Conservation (phyloP, 2,113 vertebrate species). For the Ctenodactylus gundi region DNA sequence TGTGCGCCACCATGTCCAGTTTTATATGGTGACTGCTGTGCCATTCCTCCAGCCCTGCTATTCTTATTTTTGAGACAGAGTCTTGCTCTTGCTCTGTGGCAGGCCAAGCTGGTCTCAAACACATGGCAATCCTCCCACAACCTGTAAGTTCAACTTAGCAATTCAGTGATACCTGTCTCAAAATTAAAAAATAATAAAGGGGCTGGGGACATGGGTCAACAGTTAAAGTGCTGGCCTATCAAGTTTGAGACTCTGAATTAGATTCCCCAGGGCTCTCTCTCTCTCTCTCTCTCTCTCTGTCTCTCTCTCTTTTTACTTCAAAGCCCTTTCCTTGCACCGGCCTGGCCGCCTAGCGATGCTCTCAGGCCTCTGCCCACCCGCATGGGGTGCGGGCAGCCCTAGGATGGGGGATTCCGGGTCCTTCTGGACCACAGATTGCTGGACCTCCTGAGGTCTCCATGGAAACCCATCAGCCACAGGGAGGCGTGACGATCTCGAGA, state of each 20-base stretch:
- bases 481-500: constrained; percentile 41
- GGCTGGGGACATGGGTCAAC: too few species aligned
- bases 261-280: too few species aligned
- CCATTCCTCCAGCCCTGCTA: background rate
- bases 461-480: constrained; percentile 63
- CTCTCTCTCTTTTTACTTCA: background rate
- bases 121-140: background rate
- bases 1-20: background rate
- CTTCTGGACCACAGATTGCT: constrained; percentile 42
- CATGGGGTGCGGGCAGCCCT: too few species aligned
- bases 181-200: too few species aligned
- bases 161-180: too few species aligned
- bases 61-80: background rate
- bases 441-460: constrained; percentile 61
- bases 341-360: background rate
- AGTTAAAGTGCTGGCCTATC: background rate
- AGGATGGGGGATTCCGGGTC: background rate
- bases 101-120: background rate
- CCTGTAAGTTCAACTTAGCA: too few species aligned
- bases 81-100: background rate
- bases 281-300: background rate
- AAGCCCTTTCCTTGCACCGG: background rate
- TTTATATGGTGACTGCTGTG: too few species aligned
- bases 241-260: background rate
- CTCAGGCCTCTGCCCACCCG: background rate